Evolutionary conservation across 2,113 vertebrate genomes (phyloP).

Genomic region (Rousettus leschenaultii): DNA sequence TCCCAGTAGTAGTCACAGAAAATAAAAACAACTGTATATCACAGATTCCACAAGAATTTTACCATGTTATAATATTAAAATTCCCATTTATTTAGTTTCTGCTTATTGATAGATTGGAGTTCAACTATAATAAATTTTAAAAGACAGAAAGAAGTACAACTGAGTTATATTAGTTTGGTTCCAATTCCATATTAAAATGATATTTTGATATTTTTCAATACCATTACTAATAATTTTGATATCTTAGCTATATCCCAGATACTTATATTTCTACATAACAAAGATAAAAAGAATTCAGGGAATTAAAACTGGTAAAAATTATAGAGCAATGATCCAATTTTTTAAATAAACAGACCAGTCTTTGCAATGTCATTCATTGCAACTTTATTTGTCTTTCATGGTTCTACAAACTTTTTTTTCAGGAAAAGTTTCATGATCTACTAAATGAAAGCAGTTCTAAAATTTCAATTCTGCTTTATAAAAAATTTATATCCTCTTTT

Average conservation of each 20-base stretch:
- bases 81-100: background rate
- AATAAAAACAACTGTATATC: background rate
- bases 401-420: background rate
- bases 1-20: background rate
- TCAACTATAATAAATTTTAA: background rate
- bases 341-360: background rate
- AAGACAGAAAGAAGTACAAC: background rate
- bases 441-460: background rate
- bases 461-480: background rate
- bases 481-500: background rate
- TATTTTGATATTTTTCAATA: background rate
- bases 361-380: background rate
- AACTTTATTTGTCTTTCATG: background rate
- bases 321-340: background rate
- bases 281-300: background rate
- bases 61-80: background rate
- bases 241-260: background rate
- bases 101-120: background rate
- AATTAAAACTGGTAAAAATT: constrained; percentile 9
- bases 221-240: background rate
- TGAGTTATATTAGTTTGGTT: background rate
- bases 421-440: background rate
- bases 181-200: background rate
- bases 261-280: background rate
- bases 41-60: background rate